A percentile compares a stretch with the other conserved stretches of the same genome.
Conservation (phyloP, 2,888 invertebrate species). For the Drosophila paranaensis region DNA sequence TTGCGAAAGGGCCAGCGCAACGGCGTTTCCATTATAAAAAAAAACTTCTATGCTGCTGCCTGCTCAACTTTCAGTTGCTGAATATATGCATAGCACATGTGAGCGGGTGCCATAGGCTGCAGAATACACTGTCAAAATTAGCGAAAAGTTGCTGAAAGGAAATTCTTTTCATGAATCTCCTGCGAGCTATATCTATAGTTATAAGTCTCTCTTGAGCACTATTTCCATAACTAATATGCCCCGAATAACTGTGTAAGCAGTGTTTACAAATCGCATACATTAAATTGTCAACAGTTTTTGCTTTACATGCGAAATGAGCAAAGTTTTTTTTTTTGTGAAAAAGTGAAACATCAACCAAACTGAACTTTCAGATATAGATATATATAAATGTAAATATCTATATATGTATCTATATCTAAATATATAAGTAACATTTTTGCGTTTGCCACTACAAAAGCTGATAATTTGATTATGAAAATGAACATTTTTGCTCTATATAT, state of each 20-base stretch:
- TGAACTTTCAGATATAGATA: background rate
- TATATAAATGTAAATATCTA: background rate
- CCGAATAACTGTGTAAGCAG: background rate
- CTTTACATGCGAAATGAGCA: conserved; percentile 7
- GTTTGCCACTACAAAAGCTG: background rate
- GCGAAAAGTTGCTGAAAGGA: no score
- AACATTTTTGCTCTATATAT: background rate
- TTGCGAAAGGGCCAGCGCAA: background rate
- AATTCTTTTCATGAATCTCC: no score
- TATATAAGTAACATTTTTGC: background rate
- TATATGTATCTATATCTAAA: background rate
- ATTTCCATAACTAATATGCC: background rate
- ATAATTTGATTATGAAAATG: background rate
- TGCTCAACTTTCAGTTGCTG: conserved; percentile 5
- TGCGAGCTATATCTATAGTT: no score
- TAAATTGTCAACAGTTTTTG: conserved; percentile 6
- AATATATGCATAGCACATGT: background rate
- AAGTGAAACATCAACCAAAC: background rate
- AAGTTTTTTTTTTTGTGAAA: background rate
- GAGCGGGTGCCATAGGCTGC: background rate
- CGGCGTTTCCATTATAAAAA: conserved; percentile 7
- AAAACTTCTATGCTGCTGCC: background rate
- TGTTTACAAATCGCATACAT: conserved; percentile 5
- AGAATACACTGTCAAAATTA: background rate
- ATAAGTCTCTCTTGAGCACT: no score